A percentile compares a stretch with the other conserved stretches of the same genome.
Conservation (phyloP, 2,888 invertebrate genomes). For the Ormyrus pomaceus region DNA sequence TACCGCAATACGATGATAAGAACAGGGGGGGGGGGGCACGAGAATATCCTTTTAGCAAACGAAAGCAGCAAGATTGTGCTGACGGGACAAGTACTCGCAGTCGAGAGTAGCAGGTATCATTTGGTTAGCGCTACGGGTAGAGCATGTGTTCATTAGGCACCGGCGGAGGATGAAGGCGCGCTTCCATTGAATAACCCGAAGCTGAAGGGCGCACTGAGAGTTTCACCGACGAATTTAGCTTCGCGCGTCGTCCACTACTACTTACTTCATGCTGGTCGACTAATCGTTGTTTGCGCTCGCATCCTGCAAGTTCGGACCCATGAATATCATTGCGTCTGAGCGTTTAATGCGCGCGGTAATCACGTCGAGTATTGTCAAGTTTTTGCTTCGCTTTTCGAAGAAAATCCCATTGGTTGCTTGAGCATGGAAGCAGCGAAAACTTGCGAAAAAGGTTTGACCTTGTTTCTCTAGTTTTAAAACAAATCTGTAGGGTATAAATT, state of each 20-base stretch:
- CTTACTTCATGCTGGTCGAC: slow-evolving; percentile 7
- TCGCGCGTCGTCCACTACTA: neutral
- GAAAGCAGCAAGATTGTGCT: too few relatives aligned
- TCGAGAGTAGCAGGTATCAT: too few relatives aligned
- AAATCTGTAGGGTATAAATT: too few relatives aligned
- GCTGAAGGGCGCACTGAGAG: slow-evolving; percentile 63
- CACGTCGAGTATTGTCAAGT: slow-evolving; percentile 19
- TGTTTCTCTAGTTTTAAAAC: too few relatives aligned
- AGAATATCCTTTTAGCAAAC: too few relatives aligned
- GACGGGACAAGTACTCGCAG: too few relatives aligned
- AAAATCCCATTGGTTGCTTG: too few relatives aligned
- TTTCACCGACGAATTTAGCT: slow-evolving; percentile 51
- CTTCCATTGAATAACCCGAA: slow-evolving; percentile 67
- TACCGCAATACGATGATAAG: too few relatives aligned
- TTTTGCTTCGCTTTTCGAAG: neutral
- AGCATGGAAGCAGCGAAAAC: too few relatives aligned
- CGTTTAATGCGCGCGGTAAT: slow-evolving; percentile 60
- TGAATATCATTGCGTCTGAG: slow-evolving; percentile 65
- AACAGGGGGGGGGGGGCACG: too few relatives aligned
- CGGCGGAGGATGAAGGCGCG: slow-evolving; percentile 60
- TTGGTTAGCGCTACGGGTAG: slow-evolving; percentile 58
- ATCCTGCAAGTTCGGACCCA: slow-evolving; percentile 54
- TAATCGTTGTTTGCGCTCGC: slow-evolving; percentile 65
- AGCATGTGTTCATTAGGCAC: slow-evolving; percentile 69
- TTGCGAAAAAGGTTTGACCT: too few relatives aligned